Base-by-base conservation (phyloP, 2,113 vertebrate species). In the Rhinolophus sinicus region DNA sequence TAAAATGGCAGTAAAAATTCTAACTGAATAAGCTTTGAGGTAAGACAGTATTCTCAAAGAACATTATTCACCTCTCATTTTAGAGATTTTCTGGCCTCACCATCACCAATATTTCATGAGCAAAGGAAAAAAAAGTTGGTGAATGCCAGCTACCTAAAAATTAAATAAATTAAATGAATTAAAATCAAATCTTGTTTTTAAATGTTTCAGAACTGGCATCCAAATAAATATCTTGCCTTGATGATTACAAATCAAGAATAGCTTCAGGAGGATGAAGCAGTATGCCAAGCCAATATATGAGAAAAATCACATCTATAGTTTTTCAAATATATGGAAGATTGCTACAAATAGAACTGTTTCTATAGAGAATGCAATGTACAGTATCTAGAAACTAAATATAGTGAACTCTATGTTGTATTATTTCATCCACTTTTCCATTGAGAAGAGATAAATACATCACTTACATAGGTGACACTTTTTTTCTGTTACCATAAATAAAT, bases 141-240 rank as follows among this genome's bases (percentile, higher is more conserved):
- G 70, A 47, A 60, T 54, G 44, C 0, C 38, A 87, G 18, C 47
- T 70, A 62, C 47, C 21, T 92, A 86, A 83, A 97, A 80, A 58
- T 86, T 75, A 90, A 93, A 30, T 38, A 95, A 77, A 70, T 84
- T 50, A 91, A 50, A 47, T 88, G 13, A 93, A 70, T 76, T 87
- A 67, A 88, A 97, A 95, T 77, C 8, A 88, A 92, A 50, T 73
- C 28, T 0, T 58, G 44, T 56, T 88, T 95, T 26, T 80, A 85
- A 88, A 82, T 92, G 60, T 76, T 78, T 87, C 30, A 87, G 62
- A 89, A 58, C 38, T 83, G 80, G 6, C 33, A 65, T 93, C 15
- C 40, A 78, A 88, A 73, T 67, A 92, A 93, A 89, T 85, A 95
- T 35, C 6, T 82, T 78, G 52, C 18, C 13, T 92, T 50, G 8